A percentile compares a stretch with the other conserved stretches of the same genome.
Evolutionary conservation across 2,797 vertebrate genomes (phyloP).

Genomic region (Eremophila alpestris): DNA sequence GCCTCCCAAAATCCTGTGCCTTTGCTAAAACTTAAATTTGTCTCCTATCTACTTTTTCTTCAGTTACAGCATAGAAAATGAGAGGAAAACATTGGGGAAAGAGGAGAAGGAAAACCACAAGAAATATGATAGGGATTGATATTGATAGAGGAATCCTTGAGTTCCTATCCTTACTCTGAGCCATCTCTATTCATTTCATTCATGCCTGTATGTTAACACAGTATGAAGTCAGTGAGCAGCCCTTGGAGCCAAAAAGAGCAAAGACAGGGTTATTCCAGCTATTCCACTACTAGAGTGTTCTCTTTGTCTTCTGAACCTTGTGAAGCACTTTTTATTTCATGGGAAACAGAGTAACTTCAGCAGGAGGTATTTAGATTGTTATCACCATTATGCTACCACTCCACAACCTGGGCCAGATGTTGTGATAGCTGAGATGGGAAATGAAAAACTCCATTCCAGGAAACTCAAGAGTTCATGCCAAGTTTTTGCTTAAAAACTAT

Average conservation of each 20-base stretch:
- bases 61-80: not conserved
- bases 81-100: not conserved
- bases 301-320: constrained; percentile 9
- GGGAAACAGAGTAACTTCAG: not conserved
- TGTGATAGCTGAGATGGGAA: not conserved
- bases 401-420: not conserved
- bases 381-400: accelerated
- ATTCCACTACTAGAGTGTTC: not conserved
- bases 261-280: not conserved
- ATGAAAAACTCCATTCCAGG: not conserved
- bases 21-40: not conserved
- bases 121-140: not conserved
- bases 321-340: not conserved
- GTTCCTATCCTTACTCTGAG: not conserved
- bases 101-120: not conserved
- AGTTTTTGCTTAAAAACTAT: not conserved
- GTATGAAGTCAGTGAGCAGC: not conserved
- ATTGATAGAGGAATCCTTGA: not conserved
- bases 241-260: not conserved
- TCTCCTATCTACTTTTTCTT: not conserved
- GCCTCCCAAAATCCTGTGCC: not conserved
- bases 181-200: not conserved
- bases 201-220: not conserved
- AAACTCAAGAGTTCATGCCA: not conserved
- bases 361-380: not conserved